Evolutionary conservation across 2,113 vertebrate species (phyloP), one percentile per base, ranked within the genome.

Genomic region (Cryptomyrus ogoouensis): DNA sequence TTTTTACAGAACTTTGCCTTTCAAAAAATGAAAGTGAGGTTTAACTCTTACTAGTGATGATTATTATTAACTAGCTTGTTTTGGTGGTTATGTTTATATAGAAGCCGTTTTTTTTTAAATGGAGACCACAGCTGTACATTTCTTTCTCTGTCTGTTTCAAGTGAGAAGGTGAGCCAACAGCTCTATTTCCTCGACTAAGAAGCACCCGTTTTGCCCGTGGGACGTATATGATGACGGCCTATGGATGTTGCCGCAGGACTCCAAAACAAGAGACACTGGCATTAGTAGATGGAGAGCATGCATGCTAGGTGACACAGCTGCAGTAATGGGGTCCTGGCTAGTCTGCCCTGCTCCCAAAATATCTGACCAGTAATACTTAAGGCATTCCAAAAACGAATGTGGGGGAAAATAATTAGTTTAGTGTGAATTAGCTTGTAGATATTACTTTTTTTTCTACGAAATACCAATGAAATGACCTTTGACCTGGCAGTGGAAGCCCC

Each of bases 391-490:
- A 96, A 95, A 95, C 94, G 95, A 95, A 96, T 95, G 95, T 95
- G 95, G 95, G 95, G 95, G 27, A 96, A 96, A 96, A 95, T 95
- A 95, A 91, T 95, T 93, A 95, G 94, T 96, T 96, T 96, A 95
- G 95, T 95, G 88, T 94, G 95, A 96, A 96, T 95, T 94, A 94
- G 93, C 95, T 94, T 93, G 94, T 94, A 96, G 96, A 96, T 96
- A 96, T 96, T 96, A 96, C 95, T 96, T 84, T 95, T 95, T 52
- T 96, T 96, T 95, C 95, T 96, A 95, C 95, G 94, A 93, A 94
- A 96, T 95, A 95, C 95, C 96, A 94, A 95, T 93, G 93, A 91
- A 91, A 96, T 94, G 94, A 95, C 95, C 96, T 95, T 94, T 95
- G 95, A 95, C 94, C 95, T 95, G 94, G 95, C 95, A 94, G 93